Percentiles rank a stretch among this genome's conserved stretches.
Evolutionary conservation across 2,113 vertebrate genomes (phyloP).

Genomic region (Sinosuthora webbiana): DNA sequence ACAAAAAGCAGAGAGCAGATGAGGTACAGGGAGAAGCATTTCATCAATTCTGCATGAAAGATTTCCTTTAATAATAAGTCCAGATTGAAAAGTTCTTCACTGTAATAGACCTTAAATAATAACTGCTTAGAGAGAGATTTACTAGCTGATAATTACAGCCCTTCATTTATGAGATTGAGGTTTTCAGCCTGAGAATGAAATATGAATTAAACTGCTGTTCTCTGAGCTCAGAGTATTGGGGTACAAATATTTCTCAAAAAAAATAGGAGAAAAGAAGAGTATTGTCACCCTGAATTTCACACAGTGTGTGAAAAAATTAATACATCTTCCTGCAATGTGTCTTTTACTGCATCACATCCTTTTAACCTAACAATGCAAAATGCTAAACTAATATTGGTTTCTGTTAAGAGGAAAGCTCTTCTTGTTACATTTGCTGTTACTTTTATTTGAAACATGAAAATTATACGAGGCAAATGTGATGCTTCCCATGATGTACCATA

Average conservation of each 20-base stretch:
- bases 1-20: constrained; percentile 47
- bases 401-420: background rate
- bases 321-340: background rate
- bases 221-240: background rate
- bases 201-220: background rate
- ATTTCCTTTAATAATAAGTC: background rate
- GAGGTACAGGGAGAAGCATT: background rate
- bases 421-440: background rate
- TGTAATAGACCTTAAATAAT: constrained; percentile 29
- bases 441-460: background rate
- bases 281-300: background rate
- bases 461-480: background rate
- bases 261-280: background rate
- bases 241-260: background rate
- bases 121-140: constrained; percentile 22
- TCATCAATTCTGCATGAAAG: background rate
- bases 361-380: background rate
- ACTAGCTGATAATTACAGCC: constrained; percentile 5
- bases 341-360: background rate
- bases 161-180: background rate
- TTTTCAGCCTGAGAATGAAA: background rate
- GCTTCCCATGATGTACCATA: background rate
- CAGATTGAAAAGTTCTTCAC: background rate
- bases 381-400: background rate
- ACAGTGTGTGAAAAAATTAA: background rate